Conservation (phyloP, 2,888 invertebrate species). For the Cepaea hortensis region DNA sequence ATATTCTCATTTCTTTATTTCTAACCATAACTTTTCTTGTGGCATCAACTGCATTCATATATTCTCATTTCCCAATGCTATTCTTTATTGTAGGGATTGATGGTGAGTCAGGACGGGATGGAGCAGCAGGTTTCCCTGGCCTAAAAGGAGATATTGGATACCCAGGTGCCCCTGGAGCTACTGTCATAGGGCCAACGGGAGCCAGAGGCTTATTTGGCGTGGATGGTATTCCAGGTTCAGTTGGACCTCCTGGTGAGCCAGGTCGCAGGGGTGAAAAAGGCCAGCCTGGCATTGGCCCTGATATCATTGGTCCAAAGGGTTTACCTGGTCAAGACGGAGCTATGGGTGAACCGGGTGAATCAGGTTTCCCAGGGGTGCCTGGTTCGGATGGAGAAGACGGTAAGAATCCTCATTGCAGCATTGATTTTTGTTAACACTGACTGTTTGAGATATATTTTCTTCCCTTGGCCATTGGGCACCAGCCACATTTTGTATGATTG, state of each 20-base stretch:
- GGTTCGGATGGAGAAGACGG: slow-evolving; percentile 21
- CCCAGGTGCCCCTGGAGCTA: slow-evolving; percentile 58
- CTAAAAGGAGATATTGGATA: slow-evolving; percentile 53
- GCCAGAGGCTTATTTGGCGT: slow-evolving; percentile 61
- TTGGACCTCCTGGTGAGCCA: slow-evolving; percentile 55
- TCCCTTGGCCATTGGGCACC: neutral
- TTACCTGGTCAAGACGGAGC: slow-evolving; percentile 65
- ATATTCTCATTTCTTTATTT: no score
- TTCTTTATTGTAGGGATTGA: slow-evolving; percentile 25
- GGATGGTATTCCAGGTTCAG: slow-evolving; percentile 65
- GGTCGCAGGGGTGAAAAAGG: slow-evolving; percentile 55
- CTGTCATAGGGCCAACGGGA: slow-evolving; percentile 77
- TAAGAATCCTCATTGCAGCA: neutral
- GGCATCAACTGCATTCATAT: no score
- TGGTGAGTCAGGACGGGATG: slow-evolving; percentile 50
- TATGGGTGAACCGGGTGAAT: slow-evolving; percentile 58
- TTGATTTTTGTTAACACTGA: neutral
- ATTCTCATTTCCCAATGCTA: neutral
- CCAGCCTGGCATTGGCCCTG: slow-evolving; percentile 52
- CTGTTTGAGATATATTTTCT: neutral
- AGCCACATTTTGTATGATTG: neutral
- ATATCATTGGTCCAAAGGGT: slow-evolving; percentile 65
- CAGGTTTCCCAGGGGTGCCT: slow-evolving; percentile 52
- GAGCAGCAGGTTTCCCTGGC: slow-evolving; percentile 54
- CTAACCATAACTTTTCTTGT: no score